Percentiles rank a stretch among this genome's conserved stretches.
Evolutionary conservation across 2,888 invertebrate genomes (phyloP).

Genomic region (Baccha elongata): DNA sequence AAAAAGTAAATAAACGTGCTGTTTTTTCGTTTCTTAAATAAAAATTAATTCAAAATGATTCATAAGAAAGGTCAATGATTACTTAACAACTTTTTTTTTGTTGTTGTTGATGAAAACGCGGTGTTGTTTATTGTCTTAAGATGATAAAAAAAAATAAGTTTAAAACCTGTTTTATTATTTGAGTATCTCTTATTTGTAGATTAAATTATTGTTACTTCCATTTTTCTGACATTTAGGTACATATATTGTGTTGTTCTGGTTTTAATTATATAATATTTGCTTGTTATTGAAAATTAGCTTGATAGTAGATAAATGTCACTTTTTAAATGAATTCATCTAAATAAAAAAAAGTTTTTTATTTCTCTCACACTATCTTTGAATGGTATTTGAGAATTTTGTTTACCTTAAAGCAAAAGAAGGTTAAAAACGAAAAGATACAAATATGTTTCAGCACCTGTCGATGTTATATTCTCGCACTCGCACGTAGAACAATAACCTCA

Average conservation of each 20-base stretch:
- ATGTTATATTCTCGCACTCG: constrained; percentile 3
- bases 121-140: background rate
- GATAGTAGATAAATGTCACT: background rate
- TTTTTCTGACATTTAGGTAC: background rate
- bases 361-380: background rate
- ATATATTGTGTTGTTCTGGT: background rate
- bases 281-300: background rate
- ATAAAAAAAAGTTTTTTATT: background rate
- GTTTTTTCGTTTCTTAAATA: background rate
- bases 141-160: background rate
- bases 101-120: background rate
- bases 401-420: background rate
- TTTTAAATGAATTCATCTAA: too few species aligned
- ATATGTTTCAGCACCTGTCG: constrained; percentile 15
- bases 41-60: constrained; percentile 32
- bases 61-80: constrained; percentile 57
- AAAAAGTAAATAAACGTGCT: background rate
- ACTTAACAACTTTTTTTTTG: constrained; percentile 32
- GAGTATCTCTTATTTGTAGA: background rate
- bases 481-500: constrained; percentile 22
- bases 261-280: background rate
- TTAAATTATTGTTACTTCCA: background rate
- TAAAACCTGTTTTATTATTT: background rate
- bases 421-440: constrained; percentile 19
- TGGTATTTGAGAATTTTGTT: background rate